Conservation (phyloP, 2,797 vertebrate genomes). For the Cynopterus sphinx region DNA sequence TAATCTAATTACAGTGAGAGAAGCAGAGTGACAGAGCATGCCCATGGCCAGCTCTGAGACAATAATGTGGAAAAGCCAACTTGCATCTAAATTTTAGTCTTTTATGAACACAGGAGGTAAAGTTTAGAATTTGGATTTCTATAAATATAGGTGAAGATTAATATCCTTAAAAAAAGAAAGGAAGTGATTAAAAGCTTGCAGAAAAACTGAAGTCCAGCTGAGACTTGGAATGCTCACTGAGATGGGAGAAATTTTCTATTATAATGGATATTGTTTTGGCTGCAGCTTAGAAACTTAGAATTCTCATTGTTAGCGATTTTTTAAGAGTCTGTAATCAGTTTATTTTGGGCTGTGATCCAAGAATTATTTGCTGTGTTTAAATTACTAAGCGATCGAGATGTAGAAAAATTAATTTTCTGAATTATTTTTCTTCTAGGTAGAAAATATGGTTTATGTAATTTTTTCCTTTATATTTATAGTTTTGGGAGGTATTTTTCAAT, state of each 20-base stretch:
- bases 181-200: slow-evolving; percentile 46
- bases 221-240: slow-evolving; percentile 9
- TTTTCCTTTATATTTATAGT: slow-evolving; percentile 37
- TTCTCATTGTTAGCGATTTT: slow-evolving; percentile 65
- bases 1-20: neutral
- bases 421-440: neutral
- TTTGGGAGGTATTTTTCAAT: neutral
- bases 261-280: slow-evolving; percentile 29
- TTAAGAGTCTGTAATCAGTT: slow-evolving; percentile 60
- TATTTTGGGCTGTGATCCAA: slow-evolving; percentile 51
- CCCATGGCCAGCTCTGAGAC: neutral
- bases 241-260: slow-evolving; percentile 31
- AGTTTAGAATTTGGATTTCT: slow-evolving; percentile 6
- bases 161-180: slow-evolving; percentile 48
- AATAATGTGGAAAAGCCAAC: neutral
- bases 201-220: slow-evolving; percentile 9
- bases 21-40: neutral
- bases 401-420: slow-evolving; percentile 64
- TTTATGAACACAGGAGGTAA: neutral
- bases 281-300: slow-evolving; percentile 21
- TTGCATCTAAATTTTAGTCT: neutral
- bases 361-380: slow-evolving; percentile 56
- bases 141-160: slow-evolving; percentile 42
- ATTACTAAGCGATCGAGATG: slow-evolving; percentile 55
- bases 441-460: slow-evolving; percentile 52